These are phyloP conservation scores for Clarias batrachus DNA, from an alignment of 2,113 vertebrate genomes.

Conservation along the genomic window DNA sequence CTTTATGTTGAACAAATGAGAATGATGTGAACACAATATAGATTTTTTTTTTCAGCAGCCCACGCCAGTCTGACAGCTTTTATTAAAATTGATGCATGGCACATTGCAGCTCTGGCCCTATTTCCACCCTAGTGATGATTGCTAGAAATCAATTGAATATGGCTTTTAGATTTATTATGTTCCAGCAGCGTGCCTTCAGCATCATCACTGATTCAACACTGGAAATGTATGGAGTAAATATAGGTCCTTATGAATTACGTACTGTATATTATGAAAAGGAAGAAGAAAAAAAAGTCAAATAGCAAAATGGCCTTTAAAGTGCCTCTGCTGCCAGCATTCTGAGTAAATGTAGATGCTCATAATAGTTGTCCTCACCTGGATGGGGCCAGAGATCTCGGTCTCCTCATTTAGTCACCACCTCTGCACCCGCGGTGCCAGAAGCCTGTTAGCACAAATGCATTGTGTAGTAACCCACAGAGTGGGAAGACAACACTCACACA, in stretches of 20 bases:
- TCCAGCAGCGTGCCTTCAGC: background rate
- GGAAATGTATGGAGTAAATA: background rate
- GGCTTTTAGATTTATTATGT: background rate
- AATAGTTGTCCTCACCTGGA: background rate
- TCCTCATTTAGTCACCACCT: constrained; percentile 31
- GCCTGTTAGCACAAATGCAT: constrained; percentile 29
- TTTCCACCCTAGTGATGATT: background rate
- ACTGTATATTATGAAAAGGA: background rate
- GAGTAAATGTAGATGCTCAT: constrained; percentile 1
- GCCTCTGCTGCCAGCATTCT: background rate
- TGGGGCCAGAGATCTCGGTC: background rate
- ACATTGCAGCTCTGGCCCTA: background rate
- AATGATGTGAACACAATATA: background rate
- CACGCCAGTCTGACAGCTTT: background rate
- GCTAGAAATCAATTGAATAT: constrained; percentile 1
- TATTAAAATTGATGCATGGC: constrained; percentile 2
- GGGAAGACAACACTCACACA: constrained; percentile 23
- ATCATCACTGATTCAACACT: background rate
- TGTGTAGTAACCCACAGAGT: constrained; percentile 17
- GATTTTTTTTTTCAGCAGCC: background rate
- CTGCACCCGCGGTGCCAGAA: constrained; percentile 15
- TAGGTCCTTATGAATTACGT: background rate
- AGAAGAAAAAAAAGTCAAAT: background rate
- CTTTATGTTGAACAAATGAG: background rate
- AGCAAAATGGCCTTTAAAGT: background rate